A percentile compares a stretch with the other conserved stretches of the same genome.
These are phyloP conservation scores for Noturus placidus DNA, from an alignment of 2,113 vertebrate species.

Conservation along the genomic window DNA sequence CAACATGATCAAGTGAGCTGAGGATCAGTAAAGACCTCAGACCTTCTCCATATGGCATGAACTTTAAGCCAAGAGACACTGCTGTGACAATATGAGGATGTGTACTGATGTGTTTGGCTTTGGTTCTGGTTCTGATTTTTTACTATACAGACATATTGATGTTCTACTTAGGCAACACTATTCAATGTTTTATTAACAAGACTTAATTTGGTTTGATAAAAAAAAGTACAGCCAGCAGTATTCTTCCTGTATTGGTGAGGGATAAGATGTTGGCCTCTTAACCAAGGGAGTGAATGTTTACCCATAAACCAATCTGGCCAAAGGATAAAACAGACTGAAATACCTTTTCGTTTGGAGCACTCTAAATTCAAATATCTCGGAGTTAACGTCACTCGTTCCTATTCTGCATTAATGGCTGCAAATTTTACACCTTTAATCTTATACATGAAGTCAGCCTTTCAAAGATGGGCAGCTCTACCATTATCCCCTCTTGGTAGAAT, in stretches of 20 bases:
- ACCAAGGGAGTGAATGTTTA: no score
- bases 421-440: no score
- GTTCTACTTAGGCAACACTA: no score
- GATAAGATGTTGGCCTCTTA: not conserved
- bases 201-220: not conserved
- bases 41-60: constrained; percentile 10
- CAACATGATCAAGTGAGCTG: not conserved
- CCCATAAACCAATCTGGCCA: no score
- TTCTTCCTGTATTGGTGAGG: not conserved
- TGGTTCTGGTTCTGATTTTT: not conserved
- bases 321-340: no score
- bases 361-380: no score
- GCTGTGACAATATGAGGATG: not conserved
- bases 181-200: not conserved
- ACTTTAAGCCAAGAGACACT: not conserved
- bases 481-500: no score
- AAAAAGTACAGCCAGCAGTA: not conserved
- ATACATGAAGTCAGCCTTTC: no score
- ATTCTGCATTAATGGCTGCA: no score
- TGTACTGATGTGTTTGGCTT: not conserved
- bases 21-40: constrained; percentile 8
- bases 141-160: not conserved
- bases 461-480: no score
- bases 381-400: no score
- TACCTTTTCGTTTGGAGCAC: no score